phyloP scores from a whole-genome alignment of 2,888 invertebrate genomes.

The Drosophila nigricruria region DNA sequence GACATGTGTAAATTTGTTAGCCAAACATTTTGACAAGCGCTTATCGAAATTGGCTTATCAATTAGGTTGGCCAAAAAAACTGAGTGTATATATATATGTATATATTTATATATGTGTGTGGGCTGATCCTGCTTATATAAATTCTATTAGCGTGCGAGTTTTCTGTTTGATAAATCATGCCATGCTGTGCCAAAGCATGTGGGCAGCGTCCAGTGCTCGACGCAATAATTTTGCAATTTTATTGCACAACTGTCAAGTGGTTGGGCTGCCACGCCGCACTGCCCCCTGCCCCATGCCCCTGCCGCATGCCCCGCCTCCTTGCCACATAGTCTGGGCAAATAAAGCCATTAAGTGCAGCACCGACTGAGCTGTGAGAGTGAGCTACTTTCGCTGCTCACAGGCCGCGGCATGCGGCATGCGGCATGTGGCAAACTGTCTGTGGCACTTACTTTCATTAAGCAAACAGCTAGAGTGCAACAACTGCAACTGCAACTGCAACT shows the following conservation, averaged over 20 bases:
- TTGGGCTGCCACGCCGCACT: slow-evolving; percentile 30
- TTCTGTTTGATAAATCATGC: slow-evolving; percentile 69
- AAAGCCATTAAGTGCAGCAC: slow-evolving; percentile 69
- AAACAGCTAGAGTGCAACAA: slow-evolving; percentile 61
- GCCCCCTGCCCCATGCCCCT: neutral
- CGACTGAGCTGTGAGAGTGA: slow-evolving; percentile 60
- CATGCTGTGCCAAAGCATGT: slow-evolving; percentile 34
- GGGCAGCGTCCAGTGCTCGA: slow-evolving; percentile 47
- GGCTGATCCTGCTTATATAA: slow-evolving; percentile 57
- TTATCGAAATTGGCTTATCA: slow-evolving; percentile 71
- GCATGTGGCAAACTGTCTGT: slow-evolving; percentile 27
- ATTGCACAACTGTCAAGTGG: slow-evolving; percentile 71
- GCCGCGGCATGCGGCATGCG: slow-evolving; percentile 22
- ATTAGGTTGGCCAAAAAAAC: slow-evolving; percentile 60
- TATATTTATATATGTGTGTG: slow-evolving; percentile 24
- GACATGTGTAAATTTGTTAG: slow-evolving; percentile 75
- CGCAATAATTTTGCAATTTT: slow-evolving; percentile 67
- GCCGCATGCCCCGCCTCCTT: neutral
- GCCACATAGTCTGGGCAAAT: slow-evolving; percentile 51
- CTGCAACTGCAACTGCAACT: slow-evolving; percentile 40
- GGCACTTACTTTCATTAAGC: slow-evolving; percentile 72
- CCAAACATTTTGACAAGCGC: slow-evolving; percentile 74
- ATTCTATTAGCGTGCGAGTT: slow-evolving; percentile 72
- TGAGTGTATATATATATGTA: neutral
- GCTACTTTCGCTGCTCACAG: slow-evolving; percentile 75